A percentile compares a stretch with the other conserved stretches of the same genome.
Evolutionary conservation across 2,797 vertebrate genomes (phyloP).

Genomic region (Cynopterus sphinx): DNA sequence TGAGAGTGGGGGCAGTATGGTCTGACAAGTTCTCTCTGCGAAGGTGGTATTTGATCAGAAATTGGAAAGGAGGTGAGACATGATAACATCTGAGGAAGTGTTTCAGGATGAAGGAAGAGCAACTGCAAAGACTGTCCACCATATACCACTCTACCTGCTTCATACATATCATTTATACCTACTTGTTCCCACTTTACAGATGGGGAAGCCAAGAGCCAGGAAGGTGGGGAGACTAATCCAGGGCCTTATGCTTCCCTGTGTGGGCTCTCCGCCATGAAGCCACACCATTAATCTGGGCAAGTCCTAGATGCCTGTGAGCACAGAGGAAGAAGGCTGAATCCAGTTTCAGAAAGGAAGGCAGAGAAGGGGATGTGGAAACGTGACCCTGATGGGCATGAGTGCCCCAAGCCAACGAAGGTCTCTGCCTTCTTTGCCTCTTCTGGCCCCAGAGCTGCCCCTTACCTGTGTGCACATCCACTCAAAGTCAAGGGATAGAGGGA

Average conservation of each 20-base stretch:
- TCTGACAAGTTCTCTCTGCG: neutral
- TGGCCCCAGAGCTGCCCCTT: neutral
- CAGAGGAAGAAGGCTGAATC: neutral
- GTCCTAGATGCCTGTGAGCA: neutral
- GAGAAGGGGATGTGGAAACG: neutral
- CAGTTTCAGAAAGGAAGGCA: neutral
- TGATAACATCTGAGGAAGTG: too few species aligned
- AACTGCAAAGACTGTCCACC: rapidly evolving
- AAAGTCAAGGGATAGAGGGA: neutral
- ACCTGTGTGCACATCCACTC: neutral
- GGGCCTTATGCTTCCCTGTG: neutral
- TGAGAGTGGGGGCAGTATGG: neutral
- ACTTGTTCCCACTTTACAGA: neutral
- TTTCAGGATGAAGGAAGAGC: neutral
- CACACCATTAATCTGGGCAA: neutral
- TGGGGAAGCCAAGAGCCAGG: neutral
- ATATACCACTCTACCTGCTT: neutral
- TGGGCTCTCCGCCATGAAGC: neutral
- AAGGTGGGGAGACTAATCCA: neutral
- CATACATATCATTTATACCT: rapidly evolving
- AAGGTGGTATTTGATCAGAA: neutral
- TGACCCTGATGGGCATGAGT: rapidly evolving
- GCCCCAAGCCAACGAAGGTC: neutral
- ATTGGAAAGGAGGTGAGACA: neutral
- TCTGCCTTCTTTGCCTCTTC: neutral